These are phyloP conservation scores for Neoscelio sp. DNA, from an alignment of 2,888 invertebrate species.

Conservation along the genomic window DNA sequence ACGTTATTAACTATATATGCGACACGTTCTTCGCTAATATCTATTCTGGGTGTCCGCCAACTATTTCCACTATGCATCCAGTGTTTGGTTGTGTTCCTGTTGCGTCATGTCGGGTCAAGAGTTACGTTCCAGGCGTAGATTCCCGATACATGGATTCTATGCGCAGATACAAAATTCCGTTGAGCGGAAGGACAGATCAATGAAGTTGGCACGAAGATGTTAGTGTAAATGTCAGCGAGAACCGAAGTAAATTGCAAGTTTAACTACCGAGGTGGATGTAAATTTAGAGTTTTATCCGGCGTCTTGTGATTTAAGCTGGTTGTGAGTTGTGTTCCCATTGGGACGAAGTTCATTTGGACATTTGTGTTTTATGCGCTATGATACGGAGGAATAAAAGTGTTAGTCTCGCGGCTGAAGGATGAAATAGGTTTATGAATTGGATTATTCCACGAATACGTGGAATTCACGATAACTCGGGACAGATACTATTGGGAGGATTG, in stretches of 20 bases:
- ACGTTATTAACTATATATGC: constrained; percentile 57
- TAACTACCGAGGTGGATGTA: constrained; percentile 16
- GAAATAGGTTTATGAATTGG: neutral
- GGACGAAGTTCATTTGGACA: constrained; percentile 8
- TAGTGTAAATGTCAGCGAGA: constrained; percentile 3
- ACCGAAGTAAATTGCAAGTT: constrained; percentile 12
- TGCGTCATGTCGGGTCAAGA: constrained; percentile 61
- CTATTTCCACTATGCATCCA: constrained; percentile 33
- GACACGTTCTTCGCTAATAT: constrained; percentile 47
- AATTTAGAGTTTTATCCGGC: constrained; percentile 35
- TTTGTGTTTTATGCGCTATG: constrained; percentile 9
- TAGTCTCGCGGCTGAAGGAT: constrained; percentile 6
- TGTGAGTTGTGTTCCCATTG: constrained; percentile 9
- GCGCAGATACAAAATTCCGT: constrained; percentile 28
- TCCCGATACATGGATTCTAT: constrained; percentile 29
- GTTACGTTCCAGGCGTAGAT: constrained; percentile 41
- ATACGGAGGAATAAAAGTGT: constrained; percentile 17
- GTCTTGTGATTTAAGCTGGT: neutral
- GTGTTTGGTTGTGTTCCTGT: constrained; percentile 52
- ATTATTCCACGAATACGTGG: too few species aligned
- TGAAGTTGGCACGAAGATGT: constrained; percentile 3
- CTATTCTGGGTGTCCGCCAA: constrained; percentile 57
- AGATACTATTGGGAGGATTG: too few species aligned
- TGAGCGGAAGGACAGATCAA: constrained; percentile 10
- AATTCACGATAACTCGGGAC: too few species aligned